These are phyloP conservation scores for Trachelus iudaicus DNA, from an alignment of 2,888 invertebrate genomes.

Conservation along the genomic window DNA sequence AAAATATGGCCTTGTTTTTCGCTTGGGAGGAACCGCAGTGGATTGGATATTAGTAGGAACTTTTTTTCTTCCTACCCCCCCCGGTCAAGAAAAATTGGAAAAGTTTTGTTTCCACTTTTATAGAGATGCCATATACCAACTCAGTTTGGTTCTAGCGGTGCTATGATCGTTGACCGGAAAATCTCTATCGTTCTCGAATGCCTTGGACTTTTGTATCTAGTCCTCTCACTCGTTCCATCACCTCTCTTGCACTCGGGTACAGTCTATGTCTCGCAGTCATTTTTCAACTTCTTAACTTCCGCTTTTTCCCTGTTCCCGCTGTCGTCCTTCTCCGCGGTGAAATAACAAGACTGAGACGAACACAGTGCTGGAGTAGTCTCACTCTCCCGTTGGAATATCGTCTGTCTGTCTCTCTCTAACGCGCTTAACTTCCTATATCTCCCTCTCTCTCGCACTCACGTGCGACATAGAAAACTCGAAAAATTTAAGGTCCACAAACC, in stretches of 20 bases:
- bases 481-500: background rate
- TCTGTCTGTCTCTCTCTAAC: slow-evolving; percentile 12
- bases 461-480: background rate
- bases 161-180: slow-evolving; percentile 37
- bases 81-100: slow-evolving; percentile 29
- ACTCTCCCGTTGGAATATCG: background rate
- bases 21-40: background rate
- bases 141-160: background rate
- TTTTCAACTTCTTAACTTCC: background rate
- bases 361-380: no score
- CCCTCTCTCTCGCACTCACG: slow-evolving; percentile 22
- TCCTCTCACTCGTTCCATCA: slow-evolving; percentile 9
- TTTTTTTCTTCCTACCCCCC: background rate
- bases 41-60: background rate
- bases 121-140: background rate
- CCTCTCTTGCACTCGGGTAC: slow-evolving; percentile 16
- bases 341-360: background rate
- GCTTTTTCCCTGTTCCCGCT: background rate
- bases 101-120: slow-evolving; percentile 23
- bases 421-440: slow-evolving; percentile 24
- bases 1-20: slow-evolving; percentile 23
- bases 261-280: background rate
- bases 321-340: background rate
- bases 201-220: slow-evolving; percentile 13
- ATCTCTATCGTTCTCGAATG: slow-evolving; percentile 13